Percentiles rank a stretch among this genome's conserved stretches.
phyloP scores from a whole-genome alignment of 1,140 invertebrate species.

The Pomacea maculata region DNA sequence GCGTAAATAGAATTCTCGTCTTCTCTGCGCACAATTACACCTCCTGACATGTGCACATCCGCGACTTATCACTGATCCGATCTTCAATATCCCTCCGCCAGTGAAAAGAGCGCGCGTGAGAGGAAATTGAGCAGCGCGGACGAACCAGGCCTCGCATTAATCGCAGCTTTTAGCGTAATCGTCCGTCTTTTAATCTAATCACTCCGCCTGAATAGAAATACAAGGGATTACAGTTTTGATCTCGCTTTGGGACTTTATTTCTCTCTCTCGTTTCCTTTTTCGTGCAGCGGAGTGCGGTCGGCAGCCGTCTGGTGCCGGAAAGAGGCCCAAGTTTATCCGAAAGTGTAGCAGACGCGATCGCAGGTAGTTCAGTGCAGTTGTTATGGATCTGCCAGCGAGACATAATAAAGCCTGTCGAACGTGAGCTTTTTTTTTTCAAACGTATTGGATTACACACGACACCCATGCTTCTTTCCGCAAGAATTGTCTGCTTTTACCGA shows the following conservation, averaged over 20 bases:
- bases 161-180: constrained; percentile 8
- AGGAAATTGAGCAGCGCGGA: constrained; percentile 8
- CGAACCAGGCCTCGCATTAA: neutral
- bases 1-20: neutral
- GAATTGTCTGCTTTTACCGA: no score
- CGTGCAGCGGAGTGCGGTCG: no score
- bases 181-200: constrained; percentile 8
- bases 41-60: constrained; percentile 10
- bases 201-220: neutral
- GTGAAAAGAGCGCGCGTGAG: neutral
- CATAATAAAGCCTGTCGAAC: no score
- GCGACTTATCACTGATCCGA: constrained; percentile 10
- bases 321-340: no score
- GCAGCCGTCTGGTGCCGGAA: no score
- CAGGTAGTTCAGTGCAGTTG: no score
- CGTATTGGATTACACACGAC: no score
- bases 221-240: constrained; percentile 6
- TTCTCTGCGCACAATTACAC: constrained; percentile 11
- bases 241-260: neutral
- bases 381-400: no score
- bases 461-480: no score
- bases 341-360: no score
- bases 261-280: no score
- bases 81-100: constrained; percentile 11
- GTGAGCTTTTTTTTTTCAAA: no score